These are phyloP conservation scores for Tetragonisca angustula DNA, from an alignment of 2,888 invertebrate species.

Conservation along the genomic window DNA sequence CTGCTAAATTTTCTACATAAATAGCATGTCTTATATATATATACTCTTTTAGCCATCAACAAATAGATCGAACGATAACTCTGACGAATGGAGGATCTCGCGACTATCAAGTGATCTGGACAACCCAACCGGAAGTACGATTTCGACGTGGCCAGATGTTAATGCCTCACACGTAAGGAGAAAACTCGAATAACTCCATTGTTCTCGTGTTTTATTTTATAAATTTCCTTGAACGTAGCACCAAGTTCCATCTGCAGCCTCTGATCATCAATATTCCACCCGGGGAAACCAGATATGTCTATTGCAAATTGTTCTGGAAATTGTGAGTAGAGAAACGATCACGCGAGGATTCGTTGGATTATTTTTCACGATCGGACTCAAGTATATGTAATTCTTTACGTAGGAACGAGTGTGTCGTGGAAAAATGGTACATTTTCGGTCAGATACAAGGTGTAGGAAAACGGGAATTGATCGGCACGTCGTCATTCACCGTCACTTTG, in stretches of 20 bases:
- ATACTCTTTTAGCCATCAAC: slow-evolving; percentile 66
- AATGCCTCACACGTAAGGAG: slow-evolving; percentile 27
- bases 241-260: slow-evolving; percentile 71
- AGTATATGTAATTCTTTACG: background rate
- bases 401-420: slow-evolving; percentile 83
- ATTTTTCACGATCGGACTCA: background rate
- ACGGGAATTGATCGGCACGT: slow-evolving; percentile 85
- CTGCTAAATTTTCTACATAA: no score
- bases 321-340: slow-evolving; percentile 63
- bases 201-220: background rate
- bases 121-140: slow-evolving; percentile 56
- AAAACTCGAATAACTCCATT: background rate
- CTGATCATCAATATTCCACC: slow-evolving; percentile 69
- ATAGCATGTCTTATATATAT: background rate
- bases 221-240: slow-evolving; percentile 43
- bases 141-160: slow-evolving; percentile 39
- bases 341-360: background rate
- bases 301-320: slow-evolving; percentile 70
- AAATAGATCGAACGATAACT: slow-evolving; percentile 78
- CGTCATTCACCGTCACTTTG: slow-evolving; percentile 86
- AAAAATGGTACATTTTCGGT: slow-evolving; percentile 87
- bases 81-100: slow-evolving; percentile 86
- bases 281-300: slow-evolving; percentile 45
- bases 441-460: slow-evolving; percentile 85
- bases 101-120: slow-evolving; percentile 85